A percentile compares a stretch with the other conserved stretches of the same genome.
Conservation (phyloP, 2,797 vertebrate genomes). For the Muraenolepis orangiensis region DNA sequence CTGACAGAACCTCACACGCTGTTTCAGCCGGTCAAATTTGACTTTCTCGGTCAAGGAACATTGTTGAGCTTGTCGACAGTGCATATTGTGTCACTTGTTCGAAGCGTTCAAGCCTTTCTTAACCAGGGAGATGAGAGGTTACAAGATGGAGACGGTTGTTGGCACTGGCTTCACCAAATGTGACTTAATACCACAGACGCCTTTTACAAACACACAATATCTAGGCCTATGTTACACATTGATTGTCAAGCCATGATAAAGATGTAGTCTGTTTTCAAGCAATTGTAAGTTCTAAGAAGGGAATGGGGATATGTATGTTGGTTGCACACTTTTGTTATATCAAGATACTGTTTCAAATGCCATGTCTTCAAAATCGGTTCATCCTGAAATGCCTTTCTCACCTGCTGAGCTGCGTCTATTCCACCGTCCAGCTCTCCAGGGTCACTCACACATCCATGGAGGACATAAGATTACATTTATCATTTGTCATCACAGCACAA, state of each 20-base stretch:
- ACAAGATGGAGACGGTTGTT: slow-evolving; percentile 24
- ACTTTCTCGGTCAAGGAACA: neutral
- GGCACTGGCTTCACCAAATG: neutral
- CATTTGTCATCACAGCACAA: too few relatives aligned
- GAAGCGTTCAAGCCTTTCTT: slow-evolving; percentile 25
- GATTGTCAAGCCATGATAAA: neutral
- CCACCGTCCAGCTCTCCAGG: too few relatives aligned
- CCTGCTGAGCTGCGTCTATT: too few relatives aligned
- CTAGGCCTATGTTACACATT: neutral
- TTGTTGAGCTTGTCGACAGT: neutral
- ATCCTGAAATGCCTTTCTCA: neutral
- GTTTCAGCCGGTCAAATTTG: neutral
- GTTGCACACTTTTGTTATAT: neutral
- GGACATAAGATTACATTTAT: too few relatives aligned
- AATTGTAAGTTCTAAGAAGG: neutral
- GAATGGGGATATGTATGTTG: neutral
- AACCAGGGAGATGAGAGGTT: slow-evolving; percentile 32
- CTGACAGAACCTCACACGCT: neutral
- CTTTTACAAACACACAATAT: neutral
- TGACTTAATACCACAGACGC: slow-evolving; percentile 2
- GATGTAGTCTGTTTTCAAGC: too few relatives aligned
- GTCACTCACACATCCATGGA: too few relatives aligned
- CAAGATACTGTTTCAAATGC: neutral
- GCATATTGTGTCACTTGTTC: neutral
- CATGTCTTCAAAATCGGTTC: neutral